Evolutionary conservation across 2,113 vertebrate species (phyloP).

Genomic region (Leucopsar rothschildi): DNA sequence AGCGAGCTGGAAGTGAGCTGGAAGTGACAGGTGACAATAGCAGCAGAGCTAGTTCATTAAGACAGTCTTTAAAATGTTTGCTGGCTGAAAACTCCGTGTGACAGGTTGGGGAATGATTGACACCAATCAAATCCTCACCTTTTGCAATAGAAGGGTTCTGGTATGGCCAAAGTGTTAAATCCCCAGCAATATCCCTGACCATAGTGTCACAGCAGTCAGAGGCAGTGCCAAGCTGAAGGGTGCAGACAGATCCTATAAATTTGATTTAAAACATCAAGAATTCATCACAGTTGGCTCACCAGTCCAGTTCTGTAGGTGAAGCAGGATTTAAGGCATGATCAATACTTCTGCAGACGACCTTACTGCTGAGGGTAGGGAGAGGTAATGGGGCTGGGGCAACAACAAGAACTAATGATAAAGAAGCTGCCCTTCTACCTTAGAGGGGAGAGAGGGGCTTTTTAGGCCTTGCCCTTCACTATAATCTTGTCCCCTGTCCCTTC

Average conservation of each 20-base stretch:
- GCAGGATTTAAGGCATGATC: conserved; percentile 27
- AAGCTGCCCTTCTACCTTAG: neutral
- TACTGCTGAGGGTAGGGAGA: neutral
- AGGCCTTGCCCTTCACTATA: neutral
- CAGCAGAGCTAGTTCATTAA: conserved; percentile 63
- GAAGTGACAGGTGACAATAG: conserved; percentile 16
- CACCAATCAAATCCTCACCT: conserved; percentile 64
- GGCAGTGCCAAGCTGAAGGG: conserved; percentile 36
- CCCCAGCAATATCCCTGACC: conserved; percentile 55
- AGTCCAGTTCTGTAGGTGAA: neutral
- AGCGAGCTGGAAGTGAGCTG: neutral
- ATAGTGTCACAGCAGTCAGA: conserved; percentile 46
- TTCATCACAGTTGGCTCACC: conserved; percentile 36
- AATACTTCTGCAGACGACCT: conserved; percentile 32
- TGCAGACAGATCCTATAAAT: conserved; percentile 37
- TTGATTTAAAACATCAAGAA: conserved; percentile 63
- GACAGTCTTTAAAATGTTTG: conserved; percentile 59
- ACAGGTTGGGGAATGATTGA: conserved; percentile 66
- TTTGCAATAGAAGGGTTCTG: conserved; percentile 21
- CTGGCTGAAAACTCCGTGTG: conserved; percentile 44
- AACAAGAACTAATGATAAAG: neutral
- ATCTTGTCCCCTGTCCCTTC: neutral
- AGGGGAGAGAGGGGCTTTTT: neutral
- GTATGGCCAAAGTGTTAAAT: conserved; percentile 54
- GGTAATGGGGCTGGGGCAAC: neutral